Conservation (phyloP, 2,888 invertebrate species). For the Caenorhabditis sp. region DNA sequence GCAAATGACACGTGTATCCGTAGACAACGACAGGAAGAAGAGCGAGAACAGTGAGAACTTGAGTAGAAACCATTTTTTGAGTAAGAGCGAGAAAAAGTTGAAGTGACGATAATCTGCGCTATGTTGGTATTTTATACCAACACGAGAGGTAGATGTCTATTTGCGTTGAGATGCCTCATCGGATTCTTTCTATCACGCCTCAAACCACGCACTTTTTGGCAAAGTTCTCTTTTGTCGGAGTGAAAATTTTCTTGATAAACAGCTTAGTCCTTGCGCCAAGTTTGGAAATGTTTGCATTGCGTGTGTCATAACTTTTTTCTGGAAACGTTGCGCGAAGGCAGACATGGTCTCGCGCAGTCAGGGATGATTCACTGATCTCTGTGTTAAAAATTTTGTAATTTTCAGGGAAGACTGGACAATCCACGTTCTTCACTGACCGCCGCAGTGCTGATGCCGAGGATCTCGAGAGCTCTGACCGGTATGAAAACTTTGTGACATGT, state of each 20-base stretch:
- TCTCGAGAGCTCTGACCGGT: conserved; percentile 12
- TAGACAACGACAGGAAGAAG: conserved; percentile 12
- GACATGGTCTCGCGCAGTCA: not conserved
- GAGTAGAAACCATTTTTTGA: conserved; percentile 27
- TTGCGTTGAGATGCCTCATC: conserved; percentile 44
- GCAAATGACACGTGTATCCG: conserved; percentile 18
- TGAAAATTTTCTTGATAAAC: conserved; percentile 36
- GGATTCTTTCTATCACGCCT: conserved; percentile 34
- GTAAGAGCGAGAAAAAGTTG: not conserved
- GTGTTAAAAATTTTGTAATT: not conserved
- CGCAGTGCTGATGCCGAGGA: conserved; percentile 47
- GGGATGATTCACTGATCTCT: conserved; percentile 35
- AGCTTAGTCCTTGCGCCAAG: conserved; percentile 41
- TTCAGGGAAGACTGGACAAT: conserved; percentile 47
- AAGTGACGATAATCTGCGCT: conserved; percentile 6
- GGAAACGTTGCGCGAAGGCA: not conserved
- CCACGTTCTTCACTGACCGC: conserved; percentile 51
- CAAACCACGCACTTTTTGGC: conserved; percentile 26
- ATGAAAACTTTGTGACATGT: too few relatives aligned
- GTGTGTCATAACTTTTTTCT: conserved; percentile 25
- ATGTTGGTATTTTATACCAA: conserved; percentile 10
- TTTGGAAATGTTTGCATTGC: conserved; percentile 27
- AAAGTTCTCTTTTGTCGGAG: not conserved
- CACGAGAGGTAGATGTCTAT: not conserved
- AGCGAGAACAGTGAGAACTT: conserved; percentile 7